A percentile compares a stretch with the other conserved stretches of the same genome.
These are phyloP conservation scores for Hirtodrosophila cameraria DNA, from an alignment of 2,888 invertebrate genomes.

Conservation along the genomic window DNA sequence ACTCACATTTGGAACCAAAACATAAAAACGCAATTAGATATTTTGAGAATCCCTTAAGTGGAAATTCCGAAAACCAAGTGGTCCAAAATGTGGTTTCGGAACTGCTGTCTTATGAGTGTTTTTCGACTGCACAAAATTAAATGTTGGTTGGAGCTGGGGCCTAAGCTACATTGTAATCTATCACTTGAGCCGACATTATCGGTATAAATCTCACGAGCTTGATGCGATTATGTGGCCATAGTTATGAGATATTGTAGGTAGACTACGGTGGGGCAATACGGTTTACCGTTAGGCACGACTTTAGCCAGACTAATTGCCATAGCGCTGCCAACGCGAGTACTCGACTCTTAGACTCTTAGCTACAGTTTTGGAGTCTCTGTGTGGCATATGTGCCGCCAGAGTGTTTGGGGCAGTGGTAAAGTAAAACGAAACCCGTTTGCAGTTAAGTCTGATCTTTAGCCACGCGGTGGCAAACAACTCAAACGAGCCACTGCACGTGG, in stretches of 20 bases:
- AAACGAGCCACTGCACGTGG: conserved; percentile 63
- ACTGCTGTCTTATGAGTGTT: background rate
- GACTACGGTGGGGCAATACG: conserved; percentile 38
- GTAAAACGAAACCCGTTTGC: conserved; percentile 58
- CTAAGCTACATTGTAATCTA: conserved; percentile 57
- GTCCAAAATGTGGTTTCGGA: conserved; percentile 1
- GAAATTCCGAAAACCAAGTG: conserved; percentile 6
- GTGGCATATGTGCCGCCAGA: conserved; percentile 48
- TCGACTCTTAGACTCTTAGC: background rate
- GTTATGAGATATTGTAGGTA: conserved; percentile 49
- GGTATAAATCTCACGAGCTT: conserved; percentile 69
- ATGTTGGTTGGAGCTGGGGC: conserved; percentile 5
- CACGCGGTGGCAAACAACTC: conserved; percentile 31
- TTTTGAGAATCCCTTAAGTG: background rate
- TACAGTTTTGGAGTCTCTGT: conserved; percentile 22
- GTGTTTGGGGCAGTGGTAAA: conserved; percentile 27
- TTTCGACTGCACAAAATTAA: conserved; percentile 10
- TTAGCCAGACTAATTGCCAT: conserved; percentile 76
- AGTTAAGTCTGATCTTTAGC: conserved; percentile 4
- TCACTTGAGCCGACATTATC: conserved; percentile 72
- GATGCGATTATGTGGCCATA: conserved; percentile 58
- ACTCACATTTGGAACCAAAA: conserved; percentile 29
- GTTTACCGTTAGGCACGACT: conserved; percentile 78
- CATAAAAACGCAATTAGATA: conserved; percentile 45
- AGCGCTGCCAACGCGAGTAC: conserved; percentile 20